phyloP scores from a whole-genome alignment of 1,140 invertebrate genomes.

The Drosophila teissieri region DNA sequence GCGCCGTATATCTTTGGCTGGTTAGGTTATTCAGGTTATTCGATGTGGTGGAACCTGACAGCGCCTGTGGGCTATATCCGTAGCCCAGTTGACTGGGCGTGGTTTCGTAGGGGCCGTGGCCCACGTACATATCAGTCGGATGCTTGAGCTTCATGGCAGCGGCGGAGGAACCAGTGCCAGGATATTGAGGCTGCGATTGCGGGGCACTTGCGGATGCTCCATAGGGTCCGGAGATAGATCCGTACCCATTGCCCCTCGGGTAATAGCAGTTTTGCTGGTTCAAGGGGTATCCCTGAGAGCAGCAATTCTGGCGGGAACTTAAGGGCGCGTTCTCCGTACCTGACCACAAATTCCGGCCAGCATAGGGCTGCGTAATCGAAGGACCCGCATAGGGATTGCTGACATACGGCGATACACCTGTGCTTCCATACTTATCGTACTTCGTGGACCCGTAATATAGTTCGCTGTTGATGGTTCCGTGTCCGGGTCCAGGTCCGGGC shows the following conservation, averaged over 20 bases:
- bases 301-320: slow-evolving; percentile 66
- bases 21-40: slow-evolving; percentile 19
- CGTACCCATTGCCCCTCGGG: slow-evolving; percentile 59
- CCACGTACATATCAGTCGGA: slow-evolving; percentile 65
- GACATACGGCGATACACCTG: slow-evolving; percentile 8
- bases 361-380: slow-evolving; percentile 44
- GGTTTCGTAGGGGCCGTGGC: slow-evolving; percentile 44
- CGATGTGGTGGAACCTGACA: slow-evolving; percentile 1
- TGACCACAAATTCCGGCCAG: slow-evolving; percentile 52
- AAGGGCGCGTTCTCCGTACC: slow-evolving; percentile 17
- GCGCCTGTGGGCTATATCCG: slow-evolving; percentile 38
- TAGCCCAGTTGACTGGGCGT: slow-evolving; percentile 38
- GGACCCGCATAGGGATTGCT: slow-evolving; percentile 55
- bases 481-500: background rate
- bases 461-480: slow-evolving; percentile 30
- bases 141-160: slow-evolving; percentile 63
- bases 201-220: slow-evolving; percentile 14
- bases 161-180: slow-evolving; percentile 10
- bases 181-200: slow-evolving; percentile 41
- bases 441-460: slow-evolving; percentile 56
- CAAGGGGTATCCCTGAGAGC: slow-evolving; percentile 52
- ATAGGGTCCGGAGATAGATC: slow-evolving; percentile 3
- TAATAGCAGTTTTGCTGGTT: slow-evolving; percentile 73
- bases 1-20: slow-evolving; percentile 44
- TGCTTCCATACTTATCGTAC: slow-evolving; percentile 66